phyloP scores from a whole-genome alignment of 2,797 vertebrate genomes.

The Spinibarbus caldwelli region DNA sequence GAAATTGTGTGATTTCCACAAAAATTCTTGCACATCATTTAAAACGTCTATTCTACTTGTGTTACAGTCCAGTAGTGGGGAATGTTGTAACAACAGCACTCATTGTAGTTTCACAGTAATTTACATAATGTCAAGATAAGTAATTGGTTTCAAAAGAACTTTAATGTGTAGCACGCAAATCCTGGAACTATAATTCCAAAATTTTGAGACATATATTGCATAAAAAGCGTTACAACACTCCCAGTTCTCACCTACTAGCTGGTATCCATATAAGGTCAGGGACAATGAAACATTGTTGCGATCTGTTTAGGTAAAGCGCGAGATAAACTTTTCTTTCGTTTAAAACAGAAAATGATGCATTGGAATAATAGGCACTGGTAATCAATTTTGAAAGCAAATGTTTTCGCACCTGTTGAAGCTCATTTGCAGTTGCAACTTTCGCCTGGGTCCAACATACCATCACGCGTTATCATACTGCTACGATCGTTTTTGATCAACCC shows the following conservation, averaged over 20 bases:
- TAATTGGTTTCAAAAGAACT: no score
- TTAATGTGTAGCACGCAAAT: no score
- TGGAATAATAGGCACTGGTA: neutral
- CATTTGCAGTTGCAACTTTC: conserved; percentile 18
- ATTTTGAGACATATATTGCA: no score
- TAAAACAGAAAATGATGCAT: neutral
- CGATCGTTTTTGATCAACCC: neutral
- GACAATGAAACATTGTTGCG: neutral
- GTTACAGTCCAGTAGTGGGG: no score
- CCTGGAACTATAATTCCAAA: no score
- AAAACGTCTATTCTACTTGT: no score
- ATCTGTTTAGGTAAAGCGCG: neutral
- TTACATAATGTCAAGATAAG: no score
- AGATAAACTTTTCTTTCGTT: no score
- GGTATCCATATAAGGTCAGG: neutral
- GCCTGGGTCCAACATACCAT: neutral
- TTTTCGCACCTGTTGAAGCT: conserved; percentile 40
- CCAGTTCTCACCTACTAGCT: neutral
- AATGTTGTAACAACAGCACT: no score
- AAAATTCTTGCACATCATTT: no score
- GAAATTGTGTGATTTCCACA: no score
- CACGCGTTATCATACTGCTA: neutral
- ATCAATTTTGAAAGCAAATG: neutral
- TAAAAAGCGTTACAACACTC: neutral
- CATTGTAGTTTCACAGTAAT: no score